Base-by-base conservation (phyloP, 2,113 vertebrate genomes). In the Romanogobio albipinnatus region DNA sequence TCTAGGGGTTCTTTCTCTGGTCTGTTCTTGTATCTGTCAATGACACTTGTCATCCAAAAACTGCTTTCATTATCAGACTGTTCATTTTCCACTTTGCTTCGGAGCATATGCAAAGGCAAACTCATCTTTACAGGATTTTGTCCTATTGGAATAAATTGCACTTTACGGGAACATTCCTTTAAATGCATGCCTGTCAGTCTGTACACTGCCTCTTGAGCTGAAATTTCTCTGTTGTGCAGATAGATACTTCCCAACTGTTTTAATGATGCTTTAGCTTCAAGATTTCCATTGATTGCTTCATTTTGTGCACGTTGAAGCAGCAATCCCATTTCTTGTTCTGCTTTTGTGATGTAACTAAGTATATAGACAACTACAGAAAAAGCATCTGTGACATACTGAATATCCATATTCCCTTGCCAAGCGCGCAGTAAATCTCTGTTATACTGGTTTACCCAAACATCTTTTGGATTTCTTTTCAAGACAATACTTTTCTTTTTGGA, bases 361-460 rank as follows among this genome's bases (percentile, higher is more conserved):
- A 85, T 85, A 33, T 85, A 88, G 3, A 88, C 84, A 1, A 83
- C 76, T 53, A 9, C 15, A 43, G 84, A 26, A 66, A 36, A 87
- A 15, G 49, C 76, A 80, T 87, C 82, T 19, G 33, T 45, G 9
- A 84, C 43, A 36, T 70, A 85, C 61, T 85, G 76, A 17, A 85
- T 85, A 19, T 85, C 62, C 76, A 80, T 71, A 22, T 85, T 85
- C 26, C 39, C 84, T 10, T 85, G n/a, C 83, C 83, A 77, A 11
- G 43, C 22, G 7, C 22, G 13, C 1, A 83, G 10, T 11, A 81
- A 29, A 49, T 80, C 14, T 85, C 19, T 59, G 53, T 74, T 85
- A 15, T 88, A 88, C 33, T 88, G 87, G 22, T 86, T 86, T 1
- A 88, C 53, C 81, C 87, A 88, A 43, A 83, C 8, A 9, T 82